Base-by-base conservation (phyloP, 2,888 invertebrate genomes). In the Caenorhabditis plicata region DNA sequence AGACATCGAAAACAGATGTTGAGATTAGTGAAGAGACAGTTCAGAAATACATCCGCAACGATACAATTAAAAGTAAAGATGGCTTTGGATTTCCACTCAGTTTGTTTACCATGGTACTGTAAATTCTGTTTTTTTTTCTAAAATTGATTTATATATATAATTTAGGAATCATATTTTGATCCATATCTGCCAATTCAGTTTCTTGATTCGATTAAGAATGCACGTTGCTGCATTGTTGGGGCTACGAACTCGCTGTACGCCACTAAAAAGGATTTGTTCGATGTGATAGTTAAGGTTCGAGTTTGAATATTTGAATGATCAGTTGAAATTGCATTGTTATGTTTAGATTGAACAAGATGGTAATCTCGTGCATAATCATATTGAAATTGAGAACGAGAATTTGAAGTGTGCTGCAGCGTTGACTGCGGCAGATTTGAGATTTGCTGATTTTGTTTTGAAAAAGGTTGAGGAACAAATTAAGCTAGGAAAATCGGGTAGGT, bases 231-330 rank as follows among this genome's bases (percentile, higher is more conserved):
- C 47, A 35, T 53, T 1, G 41, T 67, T 5, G 96, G 98, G 32
- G 95, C 95, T n/a, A 95, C 95, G 15, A 98, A 98, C 85, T 89
- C 93, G n/a, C 85, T 98, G 31, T 98, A 96, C 81, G 91, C 92
- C 81, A 95, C 95, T 82, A 93, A 93, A 80, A 87, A 89, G 61
- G 90, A 93, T 77, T 83, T 94, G 43, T 89, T 91, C 62, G 96
- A 98, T 83, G 91, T 92, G 17, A 83, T 95, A 48, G 88, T 98
- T 2, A 93, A 93, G 84, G 87, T 88, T 77, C n/a, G n/a, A n/a
- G n/a, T n/a, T n/a, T n/a, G 17, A 36, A 36, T 36, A 15, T 36
- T 9, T 36, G 8, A 15, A 11, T 17, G 17, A 15, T 29, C n/a
- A n/a, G n/a, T 17, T 26, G n/a, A 2, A n/a, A n/a, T n/a, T n/a